Percentiles rank a stretch among this genome's conserved stretches.
Conservation (phyloP, 2,888 invertebrate genomes). For the Tolmerus cingulatus region DNA sequence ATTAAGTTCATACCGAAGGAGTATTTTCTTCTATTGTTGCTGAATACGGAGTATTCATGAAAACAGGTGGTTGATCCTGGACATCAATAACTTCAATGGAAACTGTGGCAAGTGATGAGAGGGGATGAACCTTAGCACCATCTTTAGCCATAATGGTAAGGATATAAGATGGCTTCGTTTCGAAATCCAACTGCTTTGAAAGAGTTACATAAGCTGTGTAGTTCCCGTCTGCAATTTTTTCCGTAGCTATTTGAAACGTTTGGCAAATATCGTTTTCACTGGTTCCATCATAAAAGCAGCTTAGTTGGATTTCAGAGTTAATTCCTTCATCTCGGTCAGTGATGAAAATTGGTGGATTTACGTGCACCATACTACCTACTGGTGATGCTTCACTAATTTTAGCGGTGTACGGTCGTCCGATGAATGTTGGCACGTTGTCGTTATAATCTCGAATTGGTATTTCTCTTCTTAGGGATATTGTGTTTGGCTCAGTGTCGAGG, state of each 20-base stretch:
- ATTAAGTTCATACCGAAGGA: constrained; percentile 51
- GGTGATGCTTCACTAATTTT: constrained; percentile 74
- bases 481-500: constrained; percentile 77
- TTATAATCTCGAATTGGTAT: constrained; percentile 81
- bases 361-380: constrained; percentile 70
- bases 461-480: constrained; percentile 78
- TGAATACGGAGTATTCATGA: constrained; percentile 81
- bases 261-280: constrained; percentile 75
- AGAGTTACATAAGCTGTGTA: constrained; percentile 75
- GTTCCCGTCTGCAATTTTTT: constrained; percentile 73
- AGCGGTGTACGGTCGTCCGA: constrained; percentile 76
- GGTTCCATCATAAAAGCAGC: constrained; percentile 67
- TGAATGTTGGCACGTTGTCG: constrained; percentile 80
- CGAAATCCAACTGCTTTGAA: constrained; percentile 76
- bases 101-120: constrained; percentile 75
- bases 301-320: constrained; percentile 74
- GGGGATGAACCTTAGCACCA: constrained; percentile 68
- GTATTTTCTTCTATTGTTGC: constrained; percentile 80
- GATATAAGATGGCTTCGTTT: constrained; percentile 76
- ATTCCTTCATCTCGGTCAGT: constrained; percentile 77
- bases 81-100: constrained; percentile 79
- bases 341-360: constrained; percentile 70
- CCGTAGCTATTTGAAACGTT: constrained; percentile 72
- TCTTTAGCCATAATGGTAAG: constrained; percentile 75
- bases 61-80: constrained; percentile 84